Percentiles rank a stretch among this genome's conserved stretches.
These are phyloP conservation scores for Pseudeuparius sepicola DNA, from an alignment of 2,888 invertebrate genomes.

Conservation along the genomic window DNA sequence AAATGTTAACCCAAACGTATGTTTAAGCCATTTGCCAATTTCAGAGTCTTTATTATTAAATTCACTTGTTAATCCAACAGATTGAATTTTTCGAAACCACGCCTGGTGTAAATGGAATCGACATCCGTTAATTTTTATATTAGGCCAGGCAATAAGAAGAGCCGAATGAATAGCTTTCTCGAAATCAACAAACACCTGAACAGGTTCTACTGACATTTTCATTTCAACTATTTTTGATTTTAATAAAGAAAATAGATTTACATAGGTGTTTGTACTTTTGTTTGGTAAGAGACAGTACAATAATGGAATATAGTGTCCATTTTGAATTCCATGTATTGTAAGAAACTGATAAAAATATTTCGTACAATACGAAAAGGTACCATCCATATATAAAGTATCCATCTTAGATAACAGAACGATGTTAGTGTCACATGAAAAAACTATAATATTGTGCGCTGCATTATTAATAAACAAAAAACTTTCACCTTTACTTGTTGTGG, in stretches of 20 bases:
- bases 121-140: slow-evolving; percentile 6
- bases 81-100: slow-evolving; percentile 5
- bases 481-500: no score
- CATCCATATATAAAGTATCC: no score
- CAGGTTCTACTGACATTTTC: slow-evolving; percentile 1
- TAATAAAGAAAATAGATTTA: slow-evolving; percentile 6
- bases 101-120: no score
- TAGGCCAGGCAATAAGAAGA: slow-evolving; percentile 7
- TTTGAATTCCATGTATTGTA: no score
- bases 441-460: no score
- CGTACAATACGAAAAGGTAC: no score
- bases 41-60: slow-evolving; percentile 7
- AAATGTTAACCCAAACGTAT: no score
- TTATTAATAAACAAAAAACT: no score
- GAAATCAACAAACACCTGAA: slow-evolving; percentile 6
- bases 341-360: no score
- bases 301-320: slow-evolving; percentile 11
- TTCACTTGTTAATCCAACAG: slow-evolving; percentile 5
- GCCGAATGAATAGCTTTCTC: slow-evolving; percentile 8
- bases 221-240: slow-evolving; percentile 6
- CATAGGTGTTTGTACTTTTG: slow-evolving; percentile 7
- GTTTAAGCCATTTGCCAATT: slow-evolving; percentile 10
- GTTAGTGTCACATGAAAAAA: no score
- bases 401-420: no score
- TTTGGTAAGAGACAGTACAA: no score